Percentiles rank a stretch among this genome's conserved stretches.
Conservation (phyloP, 92 coral and sea anemone genomes). For the Bergia sp. region DNA sequence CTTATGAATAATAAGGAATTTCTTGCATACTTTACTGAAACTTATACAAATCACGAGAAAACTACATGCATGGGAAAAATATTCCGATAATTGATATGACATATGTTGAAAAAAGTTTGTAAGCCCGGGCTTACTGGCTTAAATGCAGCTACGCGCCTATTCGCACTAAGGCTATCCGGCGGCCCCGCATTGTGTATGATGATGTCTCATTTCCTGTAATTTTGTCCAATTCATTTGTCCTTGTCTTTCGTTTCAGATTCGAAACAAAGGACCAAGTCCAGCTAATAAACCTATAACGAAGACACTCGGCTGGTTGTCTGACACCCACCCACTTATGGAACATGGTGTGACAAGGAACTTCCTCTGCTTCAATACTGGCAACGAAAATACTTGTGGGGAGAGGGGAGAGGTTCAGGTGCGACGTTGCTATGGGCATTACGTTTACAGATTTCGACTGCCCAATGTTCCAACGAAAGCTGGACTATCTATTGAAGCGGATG, state of each 20-base stretch:
- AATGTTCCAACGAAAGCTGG: neutral
- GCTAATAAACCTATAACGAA: neutral
- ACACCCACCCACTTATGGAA: constrained; percentile 13
- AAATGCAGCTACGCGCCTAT: too few species aligned
- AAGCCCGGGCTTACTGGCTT: too few species aligned
- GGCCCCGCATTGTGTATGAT: too few species aligned
- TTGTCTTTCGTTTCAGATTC: constrained; percentile 9
- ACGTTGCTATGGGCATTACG: constrained; percentile 30
- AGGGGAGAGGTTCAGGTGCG: constrained; percentile 13
- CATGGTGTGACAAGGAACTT: constrained; percentile 5
- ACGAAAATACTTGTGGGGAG: constrained; percentile 1
- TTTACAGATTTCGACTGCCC: neutral
- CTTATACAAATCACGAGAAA: too few species aligned
- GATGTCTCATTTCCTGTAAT: neutral
- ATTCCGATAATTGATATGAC: too few species aligned
- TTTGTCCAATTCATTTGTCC: neutral
- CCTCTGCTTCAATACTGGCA: constrained; percentile 16
- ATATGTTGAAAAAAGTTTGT: too few species aligned
- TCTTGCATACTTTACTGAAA: too few species aligned
- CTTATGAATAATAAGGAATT: too few species aligned
- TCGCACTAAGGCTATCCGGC: too few species aligned
- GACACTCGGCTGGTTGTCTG: constrained; percentile 12
- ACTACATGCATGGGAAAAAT: too few species aligned
- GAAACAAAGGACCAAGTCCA: constrained; percentile 9
- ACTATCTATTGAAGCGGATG: neutral